phyloP scores from a whole-genome alignment of 2,888 invertebrate genomes.

The Aphelenchoides bicaudatus region DNA sequence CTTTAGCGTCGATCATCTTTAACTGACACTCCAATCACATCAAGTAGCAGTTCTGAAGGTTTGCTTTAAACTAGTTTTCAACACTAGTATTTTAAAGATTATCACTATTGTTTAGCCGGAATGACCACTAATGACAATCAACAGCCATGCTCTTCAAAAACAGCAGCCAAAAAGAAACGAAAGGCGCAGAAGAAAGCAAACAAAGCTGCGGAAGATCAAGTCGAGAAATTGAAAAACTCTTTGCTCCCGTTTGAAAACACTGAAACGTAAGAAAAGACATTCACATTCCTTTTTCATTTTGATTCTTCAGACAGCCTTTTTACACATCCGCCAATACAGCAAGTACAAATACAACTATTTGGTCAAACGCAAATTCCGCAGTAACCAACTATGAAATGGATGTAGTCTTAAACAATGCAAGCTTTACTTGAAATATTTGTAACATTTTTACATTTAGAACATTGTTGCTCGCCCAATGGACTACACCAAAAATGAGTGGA shows the following conservation, averaged over 20 bases:
- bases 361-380: background rate
- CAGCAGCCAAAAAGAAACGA: slow-evolving; percentile 10
- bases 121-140: background rate
- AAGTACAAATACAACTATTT: background rate
- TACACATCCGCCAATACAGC: slow-evolving; percentile 2
- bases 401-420: slow-evolving; percentile 5
- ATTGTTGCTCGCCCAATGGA: too few relatives aligned
- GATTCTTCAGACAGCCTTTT: background rate
- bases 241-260: too few relatives aligned
- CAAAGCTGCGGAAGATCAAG: too few relatives aligned
- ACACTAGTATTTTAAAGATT: background rate
- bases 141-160: background rate
- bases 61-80: background rate
- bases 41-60: background rate
- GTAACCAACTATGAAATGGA: background rate
- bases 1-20: background rate
- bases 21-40: slow-evolving; percentile 2
- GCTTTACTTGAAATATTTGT: background rate
- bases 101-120: background rate
- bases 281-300: background rate
- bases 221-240: too few relatives aligned
- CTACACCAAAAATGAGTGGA: slow-evolving; percentile 6
- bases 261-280: too few relatives aligned
- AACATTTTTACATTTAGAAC: too few relatives aligned
- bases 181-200: background rate